Conservation (phyloP, 2,113 vertebrate genomes). For the Rana temporaria region DNA sequence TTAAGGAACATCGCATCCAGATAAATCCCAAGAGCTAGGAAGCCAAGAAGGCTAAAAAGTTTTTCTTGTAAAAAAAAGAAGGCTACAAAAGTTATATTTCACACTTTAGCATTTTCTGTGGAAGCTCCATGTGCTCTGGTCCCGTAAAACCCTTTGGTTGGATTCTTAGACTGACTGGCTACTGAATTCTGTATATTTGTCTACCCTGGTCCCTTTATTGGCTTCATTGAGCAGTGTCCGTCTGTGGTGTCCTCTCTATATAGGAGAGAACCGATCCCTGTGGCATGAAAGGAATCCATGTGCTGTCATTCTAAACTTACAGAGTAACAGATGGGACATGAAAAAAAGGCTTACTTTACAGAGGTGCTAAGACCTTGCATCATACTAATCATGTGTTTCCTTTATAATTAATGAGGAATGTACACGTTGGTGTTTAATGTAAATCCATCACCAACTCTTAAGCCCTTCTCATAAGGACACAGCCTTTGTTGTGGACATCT, state of each 20-base stretch:
- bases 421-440: not conserved
- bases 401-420: conserved; percentile 36
- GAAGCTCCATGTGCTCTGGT: no score
- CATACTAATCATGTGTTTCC: conserved; percentile 8
- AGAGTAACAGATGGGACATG: conserved; percentile 7
- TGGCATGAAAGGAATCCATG: conserved; percentile 32
- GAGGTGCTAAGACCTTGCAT: conserved; percentile 10
- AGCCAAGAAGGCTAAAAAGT: no score
- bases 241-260: not conserved
- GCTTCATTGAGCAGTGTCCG: no score
- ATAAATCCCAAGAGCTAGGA: no score
- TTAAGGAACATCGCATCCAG: no score
- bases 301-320: conserved; percentile 17
- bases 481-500: not conserved
- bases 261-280: conserved; percentile 1
- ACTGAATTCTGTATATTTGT: no score
- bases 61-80: no score
- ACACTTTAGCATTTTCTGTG: no score
- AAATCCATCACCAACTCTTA: not conserved
- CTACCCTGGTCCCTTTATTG: no score
- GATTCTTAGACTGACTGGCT: no score
- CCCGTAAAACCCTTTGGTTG: no score
- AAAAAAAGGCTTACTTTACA: not conserved
- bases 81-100: no score
- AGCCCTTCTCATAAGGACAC: not conserved